A percentile compares a stretch with the other conserved stretches of the same genome.
phyloP scores from a whole-genome alignment of 2,113 vertebrate genomes.

The Lophura nycthemera region DNA sequence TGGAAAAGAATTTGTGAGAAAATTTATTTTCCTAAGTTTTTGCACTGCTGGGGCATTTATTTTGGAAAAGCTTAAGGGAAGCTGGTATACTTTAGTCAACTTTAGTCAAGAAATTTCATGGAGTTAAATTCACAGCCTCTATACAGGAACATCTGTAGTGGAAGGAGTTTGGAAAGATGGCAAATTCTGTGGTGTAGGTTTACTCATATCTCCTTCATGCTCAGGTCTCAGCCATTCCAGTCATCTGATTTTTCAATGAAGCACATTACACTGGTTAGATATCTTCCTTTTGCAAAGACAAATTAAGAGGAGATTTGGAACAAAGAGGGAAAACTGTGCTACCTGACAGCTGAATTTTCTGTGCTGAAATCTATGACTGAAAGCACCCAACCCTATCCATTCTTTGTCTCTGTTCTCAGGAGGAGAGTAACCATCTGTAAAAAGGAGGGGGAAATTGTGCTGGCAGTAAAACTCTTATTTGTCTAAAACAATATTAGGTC shows the following conservation, averaged over 20 bases:
- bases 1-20: neutral
- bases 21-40: neutral
- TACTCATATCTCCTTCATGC: neutral
- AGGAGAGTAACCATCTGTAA: neutral
- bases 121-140: neutral
- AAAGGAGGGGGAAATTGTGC: neutral
- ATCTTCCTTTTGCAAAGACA: neutral
- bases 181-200: neutral
- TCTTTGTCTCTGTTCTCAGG: neutral
- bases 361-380: slow-evolving; percentile 8
- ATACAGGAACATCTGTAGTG: neutral
- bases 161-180: neutral
- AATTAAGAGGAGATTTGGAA: neutral
- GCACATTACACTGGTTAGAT: neutral
- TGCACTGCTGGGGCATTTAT: neutral
- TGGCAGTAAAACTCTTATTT: neutral
- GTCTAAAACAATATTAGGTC: slow-evolving; percentile 9
- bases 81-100: neutral
- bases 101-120: neutral
- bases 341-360: slow-evolving; percentile 31
- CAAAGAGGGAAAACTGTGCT: neutral
- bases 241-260: neutral
- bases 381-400: neutral
- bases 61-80: neutral
- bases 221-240: neutral